phyloP scores from a whole-genome alignment of 2,888 invertebrate species.

The Timandra comae region DNA sequence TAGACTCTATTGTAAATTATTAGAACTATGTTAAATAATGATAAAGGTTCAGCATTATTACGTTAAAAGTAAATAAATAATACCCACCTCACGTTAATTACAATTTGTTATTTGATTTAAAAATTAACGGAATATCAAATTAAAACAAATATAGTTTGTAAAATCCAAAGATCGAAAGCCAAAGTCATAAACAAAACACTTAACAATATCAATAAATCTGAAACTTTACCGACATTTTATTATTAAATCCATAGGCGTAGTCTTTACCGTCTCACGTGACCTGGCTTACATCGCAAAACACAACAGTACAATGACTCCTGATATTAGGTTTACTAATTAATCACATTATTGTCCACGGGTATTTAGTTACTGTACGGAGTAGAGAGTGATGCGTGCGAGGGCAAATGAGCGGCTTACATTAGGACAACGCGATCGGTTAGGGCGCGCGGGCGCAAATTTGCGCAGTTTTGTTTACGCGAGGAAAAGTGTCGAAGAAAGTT shows the following conservation, averaged over 20 bases:
- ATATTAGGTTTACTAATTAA: slow-evolving; percentile 24
- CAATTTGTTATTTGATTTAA: no score
- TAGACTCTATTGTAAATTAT: no score
- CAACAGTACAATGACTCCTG: slow-evolving; percentile 37
- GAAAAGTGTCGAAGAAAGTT: slow-evolving; percentile 75
- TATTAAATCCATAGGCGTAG: slow-evolving; percentile 71
- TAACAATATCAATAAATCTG: slow-evolving; percentile 33
- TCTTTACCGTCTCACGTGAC: slow-evolving; percentile 51
- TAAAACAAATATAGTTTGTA: no score
- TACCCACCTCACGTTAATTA: no score
- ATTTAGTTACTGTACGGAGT: slow-evolving; percentile 18
- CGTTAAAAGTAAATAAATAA: no score
- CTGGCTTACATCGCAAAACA: slow-evolving; percentile 56
- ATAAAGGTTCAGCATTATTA: no score
- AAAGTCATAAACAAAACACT: slow-evolving; percentile 17
- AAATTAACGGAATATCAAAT: no score
- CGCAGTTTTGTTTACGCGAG: slow-evolving; percentile 64
- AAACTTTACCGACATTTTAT: slow-evolving; percentile 74
- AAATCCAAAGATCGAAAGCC: slow-evolving; percentile 5
- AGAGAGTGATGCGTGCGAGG: neutral
- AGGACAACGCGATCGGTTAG: neutral
- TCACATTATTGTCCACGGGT: slow-evolving; percentile 40
- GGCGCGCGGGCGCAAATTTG: slow-evolving; percentile 45
- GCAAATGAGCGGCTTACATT: neutral
- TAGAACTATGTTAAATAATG: no score